Evolutionary conservation across 2,888 invertebrate species (phyloP), one percentile per base, ranked within the genome.

Genomic region (Pollenia angustigena): DNA sequence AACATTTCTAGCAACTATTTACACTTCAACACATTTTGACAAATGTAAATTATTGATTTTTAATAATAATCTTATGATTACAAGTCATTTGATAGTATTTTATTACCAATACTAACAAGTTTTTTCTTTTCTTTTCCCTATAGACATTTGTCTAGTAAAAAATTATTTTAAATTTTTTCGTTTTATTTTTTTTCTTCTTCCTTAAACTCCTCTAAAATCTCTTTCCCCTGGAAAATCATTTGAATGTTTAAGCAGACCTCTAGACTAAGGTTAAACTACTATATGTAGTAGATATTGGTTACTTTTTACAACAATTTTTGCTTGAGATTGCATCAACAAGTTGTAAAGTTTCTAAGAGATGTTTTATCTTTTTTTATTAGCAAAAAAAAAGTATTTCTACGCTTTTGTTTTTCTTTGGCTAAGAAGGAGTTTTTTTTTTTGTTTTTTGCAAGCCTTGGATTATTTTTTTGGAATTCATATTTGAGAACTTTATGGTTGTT

Each of bases 351-450:
- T 84, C 75, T 60, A 42, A 71, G 0, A 86, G 86, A 86, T 86
- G 71, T 83, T 83, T 87, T 83, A 87, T 87, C 83, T 85, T 66
- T 80, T 32, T 87, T 83, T 80, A 83, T 83, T 80, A 86, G 86
- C 80, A 58, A 62, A 72, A 85, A 32, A 32, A 32, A 32, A 32
- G 6, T 32, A 83, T 86, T 86, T 86, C 60, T 71, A 32, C 44
- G 50, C n/a, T 58, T 16, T 32, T 54, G 18, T 44, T 18, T 2
- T 54, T 62, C 42, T 32, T 56, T 40, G 32, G 32, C 32, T 32
- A 32, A 32, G 32, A 32, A 32, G 32, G 32, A 32, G 32, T 18
- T 11, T 12, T 14, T 56, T n/a, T 32, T 4, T 50, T 18, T 66
- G 10, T 32, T n/a, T 32, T 40, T 40, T 32, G 18, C 11, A 68